Base-by-base conservation (phyloP, 2,797 vertebrate species). In the Tragopan temminckii region DNA sequence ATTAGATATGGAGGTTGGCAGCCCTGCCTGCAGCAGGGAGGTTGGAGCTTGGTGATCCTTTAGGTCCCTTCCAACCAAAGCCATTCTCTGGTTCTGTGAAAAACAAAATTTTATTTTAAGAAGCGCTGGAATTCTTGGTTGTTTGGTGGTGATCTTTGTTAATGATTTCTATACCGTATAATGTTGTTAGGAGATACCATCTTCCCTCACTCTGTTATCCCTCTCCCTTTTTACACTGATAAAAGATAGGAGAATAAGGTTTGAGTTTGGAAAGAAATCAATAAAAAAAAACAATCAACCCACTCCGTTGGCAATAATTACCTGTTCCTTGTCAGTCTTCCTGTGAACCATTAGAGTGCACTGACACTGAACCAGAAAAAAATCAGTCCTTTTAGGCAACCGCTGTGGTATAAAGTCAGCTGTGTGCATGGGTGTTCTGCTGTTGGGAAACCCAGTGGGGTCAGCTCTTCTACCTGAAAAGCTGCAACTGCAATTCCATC, bases 381-480 rank as follows among this genome's bases (percentile, higher is more conserved):
- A 88, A 68, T 45, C 11, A 61, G 27, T 46, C 25, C 18, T 36
- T 83, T 55, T 13, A 59, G 58, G 36, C 61, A 52, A 57, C 19
- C n/a, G 16, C 48, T 27, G 48, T 52, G 31, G 23, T 46, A 3
- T n/a, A 33, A 80, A 40, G 45, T 55, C 0, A 1, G 25, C 35
- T 46, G 13, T 3, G 2, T 13, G 42, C 50, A 29, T 0, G 1
- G 33, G 15, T n/a, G 45, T 25, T 29, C 27, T 29, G 43, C 48
- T 43, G 12, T 13, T n/a, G 59, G 20, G 46, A 27, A 70, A 36
- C 17, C 1, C 3, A 55, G n/a, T 0, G 0, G 35, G 8, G 23
- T 66, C 42, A 16, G 50, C 18, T n/a, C 17, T 31, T 66, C 29
- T 40, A 7, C 10, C 17, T 43, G 16, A 45, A 8, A 24, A 18